Evolutionary conservation across 2,113 vertebrate genomes (phyloP), one percentile per base, ranked within the genome.

Genomic region (Chamaea fasciata): DNA sequence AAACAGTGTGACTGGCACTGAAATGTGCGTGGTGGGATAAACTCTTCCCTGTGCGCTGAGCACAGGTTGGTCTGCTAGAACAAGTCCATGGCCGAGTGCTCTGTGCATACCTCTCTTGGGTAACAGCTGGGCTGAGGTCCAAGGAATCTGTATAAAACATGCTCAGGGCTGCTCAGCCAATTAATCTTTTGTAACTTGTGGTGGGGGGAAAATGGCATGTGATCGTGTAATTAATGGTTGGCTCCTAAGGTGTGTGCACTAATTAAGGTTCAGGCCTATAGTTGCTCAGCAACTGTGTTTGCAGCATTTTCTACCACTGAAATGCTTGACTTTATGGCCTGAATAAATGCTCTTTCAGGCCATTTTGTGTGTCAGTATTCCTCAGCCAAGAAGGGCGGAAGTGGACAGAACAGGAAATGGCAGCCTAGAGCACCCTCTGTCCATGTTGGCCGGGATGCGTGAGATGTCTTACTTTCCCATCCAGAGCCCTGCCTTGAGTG

Each of bases 81-180:
- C 83, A 94, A 95, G 94, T 69, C 77, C 70, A 24, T 30, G n/a
- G 57, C 65, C 10, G 0, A 68, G 56, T 56, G 41, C 31, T 90
- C 74, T 73, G 46, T 3, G 24, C 89, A 83, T 89, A 85, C 83
- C 49, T 87, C 87, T 95, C 81, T 95, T 92, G 78, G 89, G 95
- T 76, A 97, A 96, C 56, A 79, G 41, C 91, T 91, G 87, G 95
- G 96, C 94, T 79, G 67, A 89, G 30, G 46, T 94, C 94, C 95
- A 97, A 95, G 84, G 94, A 95, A 95, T 87, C 89, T 89, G 68
- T 92, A 89, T 89, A 79, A 95, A 96, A 94, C 94, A 95, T 89
- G 96, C 89, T 89, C 89, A 82, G 82, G 84, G 79, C 74, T 97
- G 96, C 83, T 97, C 92, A 91, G 80, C 68, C 92, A 96, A 97